Evolutionary conservation across 1,140 invertebrate species (phyloP).

Genomic region (Bombus ignitus): DNA sequence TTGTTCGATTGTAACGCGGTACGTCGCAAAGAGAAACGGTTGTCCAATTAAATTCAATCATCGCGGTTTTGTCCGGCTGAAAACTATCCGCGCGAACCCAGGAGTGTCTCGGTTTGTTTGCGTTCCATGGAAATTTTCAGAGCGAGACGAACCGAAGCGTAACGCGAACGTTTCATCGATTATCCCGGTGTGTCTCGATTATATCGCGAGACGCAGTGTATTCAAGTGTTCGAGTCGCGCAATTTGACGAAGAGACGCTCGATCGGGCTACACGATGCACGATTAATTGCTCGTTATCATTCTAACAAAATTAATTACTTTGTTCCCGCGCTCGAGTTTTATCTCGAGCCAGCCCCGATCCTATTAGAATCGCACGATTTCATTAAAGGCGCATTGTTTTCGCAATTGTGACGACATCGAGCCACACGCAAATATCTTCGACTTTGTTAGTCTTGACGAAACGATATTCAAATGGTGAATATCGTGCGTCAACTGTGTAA

Average conservation of each 20-base stretch:
- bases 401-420: neutral
- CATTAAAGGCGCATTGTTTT: neutral
- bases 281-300: neutral
- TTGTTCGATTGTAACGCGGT: neutral
- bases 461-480: neutral
- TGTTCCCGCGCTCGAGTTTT: too few relatives aligned
- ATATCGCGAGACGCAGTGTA: constrained; percentile 28
- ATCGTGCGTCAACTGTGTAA: too few relatives aligned
- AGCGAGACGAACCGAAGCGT: neutral
- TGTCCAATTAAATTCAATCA: constrained; percentile 37
- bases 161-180: constrained; percentile 51
- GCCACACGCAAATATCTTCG: neutral
- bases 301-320: constrained; percentile 37
- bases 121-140: constrained; percentile 27
- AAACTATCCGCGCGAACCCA: neutral
- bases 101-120: neutral
- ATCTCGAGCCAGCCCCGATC: neutral
- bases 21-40: neutral
- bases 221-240: constrained; percentile 42
- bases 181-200: constrained; percentile 31
- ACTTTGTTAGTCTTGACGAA: neutral
- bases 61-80: neutral
- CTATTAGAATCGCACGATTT: neutral
- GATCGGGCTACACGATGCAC: neutral
- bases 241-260: neutral